Conservation (phyloP, 2,797 vertebrate species). For the Bothrops alternatus region DNA sequence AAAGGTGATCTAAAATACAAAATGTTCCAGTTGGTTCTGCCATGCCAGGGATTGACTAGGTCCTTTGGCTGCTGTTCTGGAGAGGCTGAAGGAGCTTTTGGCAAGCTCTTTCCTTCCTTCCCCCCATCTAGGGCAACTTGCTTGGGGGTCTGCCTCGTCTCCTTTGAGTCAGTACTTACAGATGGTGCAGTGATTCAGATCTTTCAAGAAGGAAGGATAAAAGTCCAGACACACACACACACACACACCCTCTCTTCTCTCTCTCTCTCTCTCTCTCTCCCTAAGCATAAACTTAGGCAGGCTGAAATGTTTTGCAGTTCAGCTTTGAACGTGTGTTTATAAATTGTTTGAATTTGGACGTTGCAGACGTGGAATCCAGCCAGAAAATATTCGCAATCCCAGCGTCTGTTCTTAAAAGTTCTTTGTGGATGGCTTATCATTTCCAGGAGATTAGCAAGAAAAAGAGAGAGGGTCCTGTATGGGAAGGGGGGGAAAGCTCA, state of each 20-base stretch:
- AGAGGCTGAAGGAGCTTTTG: background rate
- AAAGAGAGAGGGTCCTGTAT: background rate
- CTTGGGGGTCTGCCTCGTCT: background rate
- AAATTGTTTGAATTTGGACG: background rate
- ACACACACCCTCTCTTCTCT: too few species aligned
- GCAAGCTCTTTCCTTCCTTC: background rate
- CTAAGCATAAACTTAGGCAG: background rate
- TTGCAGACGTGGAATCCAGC: background rate
- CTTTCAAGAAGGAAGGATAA: background rate
- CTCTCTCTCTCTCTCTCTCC: too few species aligned
- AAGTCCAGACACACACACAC: background rate
- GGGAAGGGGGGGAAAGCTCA: background rate
- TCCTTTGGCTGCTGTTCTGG: too few species aligned
- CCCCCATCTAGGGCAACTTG: background rate
- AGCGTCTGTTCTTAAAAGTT: background rate
- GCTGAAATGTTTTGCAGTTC: background rate
- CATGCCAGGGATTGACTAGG: background rate
- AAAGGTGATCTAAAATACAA: background rate
- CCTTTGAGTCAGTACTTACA: too few species aligned
- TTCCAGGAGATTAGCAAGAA: background rate
- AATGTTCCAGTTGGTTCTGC: background rate
- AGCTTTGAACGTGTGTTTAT: background rate
- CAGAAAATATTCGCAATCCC: background rate
- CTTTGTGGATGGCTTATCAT: background rate
- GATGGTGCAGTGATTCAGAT: background rate